These are phyloP conservation scores for Antedon bifida DNA, from an alignment of 35 echinoderm and acorn worm species.

Conservation along the genomic window DNA sequence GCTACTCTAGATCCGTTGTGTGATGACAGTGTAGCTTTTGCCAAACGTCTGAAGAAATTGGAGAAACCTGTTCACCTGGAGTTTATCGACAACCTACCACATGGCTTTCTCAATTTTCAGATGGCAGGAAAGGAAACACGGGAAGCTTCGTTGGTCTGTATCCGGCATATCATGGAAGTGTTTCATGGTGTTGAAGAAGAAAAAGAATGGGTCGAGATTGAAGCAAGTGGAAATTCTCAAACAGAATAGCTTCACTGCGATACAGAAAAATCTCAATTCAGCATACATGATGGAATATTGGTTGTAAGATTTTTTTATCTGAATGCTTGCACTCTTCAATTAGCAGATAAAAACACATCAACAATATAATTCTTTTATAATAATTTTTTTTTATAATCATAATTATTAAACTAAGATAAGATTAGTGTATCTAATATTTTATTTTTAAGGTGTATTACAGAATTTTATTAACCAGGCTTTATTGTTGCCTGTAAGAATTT, in stretches of 20 bases:
- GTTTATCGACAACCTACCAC: constrained; percentile 63
- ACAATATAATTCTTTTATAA: no score
- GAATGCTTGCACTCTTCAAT: no score
- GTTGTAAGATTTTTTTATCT: no score
- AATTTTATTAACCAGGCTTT: no score
- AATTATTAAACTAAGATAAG: no score
- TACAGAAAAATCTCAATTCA: no score
- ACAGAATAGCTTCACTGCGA: not conserved
- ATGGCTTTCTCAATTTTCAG: constrained; percentile 94
- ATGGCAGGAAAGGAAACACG: constrained; percentile 69
- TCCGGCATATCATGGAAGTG: constrained; percentile 74
- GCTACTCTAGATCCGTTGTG: constrained; percentile 68
- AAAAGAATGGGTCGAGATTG: constrained; percentile 11
- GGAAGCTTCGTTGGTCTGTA: constrained; percentile 54
- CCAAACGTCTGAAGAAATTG: constrained; percentile 47
- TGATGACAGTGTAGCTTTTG: constrained; percentile 78
- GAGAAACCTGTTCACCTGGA: constrained; percentile 54
- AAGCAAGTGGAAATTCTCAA: not conserved
- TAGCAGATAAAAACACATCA: no score
- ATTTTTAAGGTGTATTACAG: no score
- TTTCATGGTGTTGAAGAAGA: constrained; percentile 60
- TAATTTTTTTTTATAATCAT: no score
- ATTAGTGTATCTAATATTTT: no score
- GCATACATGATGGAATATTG: no score
- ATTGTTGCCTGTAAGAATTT: no score